Evolutionary conservation across 2,797 vertebrate genomes (phyloP).

Genomic region (Triplophysa yarkandensis): DNA sequence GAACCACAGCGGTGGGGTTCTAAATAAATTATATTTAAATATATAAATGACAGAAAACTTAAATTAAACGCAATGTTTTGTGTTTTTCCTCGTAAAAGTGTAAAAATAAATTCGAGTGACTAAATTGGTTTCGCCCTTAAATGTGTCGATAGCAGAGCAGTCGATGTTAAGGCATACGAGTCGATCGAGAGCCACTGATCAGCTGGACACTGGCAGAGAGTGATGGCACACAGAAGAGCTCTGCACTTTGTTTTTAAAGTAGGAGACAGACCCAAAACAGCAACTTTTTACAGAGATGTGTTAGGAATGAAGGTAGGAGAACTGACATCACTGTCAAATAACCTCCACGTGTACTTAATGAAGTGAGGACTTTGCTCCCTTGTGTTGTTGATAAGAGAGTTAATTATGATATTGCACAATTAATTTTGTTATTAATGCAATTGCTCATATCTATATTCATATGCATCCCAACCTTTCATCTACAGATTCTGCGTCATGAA

Average conservation of each 20-base stretch:
- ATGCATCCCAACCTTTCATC: neutral
- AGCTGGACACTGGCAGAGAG: neutral
- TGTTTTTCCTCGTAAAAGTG: too few species aligned
- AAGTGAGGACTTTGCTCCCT: neutral
- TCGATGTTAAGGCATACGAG: slow-evolving; percentile 58
- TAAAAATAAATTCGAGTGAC: neutral
- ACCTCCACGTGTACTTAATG: neutral
- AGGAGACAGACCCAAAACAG: slow-evolving; percentile 81
- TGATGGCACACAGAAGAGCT: slow-evolving; percentile 76
- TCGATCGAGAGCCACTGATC: slow-evolving; percentile 22
- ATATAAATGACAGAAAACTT: too few species aligned
- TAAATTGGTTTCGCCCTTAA: neutral
- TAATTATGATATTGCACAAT: neutral
- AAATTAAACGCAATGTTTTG: too few species aligned
- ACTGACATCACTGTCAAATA: neutral
- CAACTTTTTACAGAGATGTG: slow-evolving; percentile 87
- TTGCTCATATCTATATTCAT: neutral
- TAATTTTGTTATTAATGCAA: neutral
- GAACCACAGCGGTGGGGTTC: neutral
- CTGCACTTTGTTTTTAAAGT: slow-evolving; percentile 97
- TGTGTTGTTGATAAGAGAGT: slow-evolving; percentile 13
- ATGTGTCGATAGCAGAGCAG: slow-evolving; percentile 57
- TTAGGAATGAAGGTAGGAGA: slow-evolving; percentile 87
- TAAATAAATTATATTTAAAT: neutral
- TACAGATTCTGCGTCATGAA: slow-evolving; percentile 86